These are phyloP conservation scores for Melanotaenia pygmaea DNA, from an alignment of 2,797 vertebrate genomes.

Conservation along the genomic window DNA sequence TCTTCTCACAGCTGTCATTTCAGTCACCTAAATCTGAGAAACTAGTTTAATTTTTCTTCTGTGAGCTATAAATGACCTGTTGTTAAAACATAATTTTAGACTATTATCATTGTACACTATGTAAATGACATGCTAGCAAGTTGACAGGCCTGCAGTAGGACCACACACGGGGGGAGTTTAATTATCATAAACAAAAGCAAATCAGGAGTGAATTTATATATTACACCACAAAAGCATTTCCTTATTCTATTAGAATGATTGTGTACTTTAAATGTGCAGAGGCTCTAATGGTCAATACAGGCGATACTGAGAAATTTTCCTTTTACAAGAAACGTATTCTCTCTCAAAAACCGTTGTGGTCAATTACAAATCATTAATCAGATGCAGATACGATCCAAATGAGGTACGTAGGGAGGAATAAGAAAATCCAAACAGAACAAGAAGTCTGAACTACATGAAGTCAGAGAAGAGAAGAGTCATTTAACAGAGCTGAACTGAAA, in stretches of 20 bases:
- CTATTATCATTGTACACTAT: neutral
- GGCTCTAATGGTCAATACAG: neutral
- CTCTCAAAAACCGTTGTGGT: neutral
- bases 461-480: neutral
- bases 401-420: neutral
- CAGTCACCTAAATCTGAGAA: neutral
- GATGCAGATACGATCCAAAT: constrained; percentile 1
- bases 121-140: neutral
- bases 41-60: neutral
- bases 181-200: neutral
- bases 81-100: neutral
- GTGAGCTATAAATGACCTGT: neutral
- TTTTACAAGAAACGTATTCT: neutral
- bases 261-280: no score
- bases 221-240: neutral
- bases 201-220: neutral
- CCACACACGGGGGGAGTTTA: no score
- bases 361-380: constrained; percentile 1
- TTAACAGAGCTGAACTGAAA: neutral
- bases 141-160: neutral
- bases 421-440: neutral
- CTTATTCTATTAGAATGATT: no score
- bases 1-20: neutral
- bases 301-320: neutral
- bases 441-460: neutral